Base-by-base conservation (phyloP, 2,888 invertebrate species). In the Elmis aenea region DNA sequence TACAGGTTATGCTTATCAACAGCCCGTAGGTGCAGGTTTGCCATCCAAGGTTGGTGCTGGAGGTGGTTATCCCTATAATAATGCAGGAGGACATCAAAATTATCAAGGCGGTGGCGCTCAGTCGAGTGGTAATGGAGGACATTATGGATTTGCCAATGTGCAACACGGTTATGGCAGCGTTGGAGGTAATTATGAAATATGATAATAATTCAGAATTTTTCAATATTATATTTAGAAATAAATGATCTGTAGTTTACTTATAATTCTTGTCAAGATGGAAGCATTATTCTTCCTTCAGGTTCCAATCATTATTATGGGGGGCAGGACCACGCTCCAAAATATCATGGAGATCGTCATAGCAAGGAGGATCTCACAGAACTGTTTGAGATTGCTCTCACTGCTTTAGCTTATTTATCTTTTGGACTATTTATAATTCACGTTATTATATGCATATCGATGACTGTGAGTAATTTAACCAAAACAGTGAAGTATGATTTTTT, bases 381-480 rank as follows among this genome's bases (percentile, higher is more conserved):
- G 21, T 85, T 86, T 51, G 87, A 89, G 42, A 79, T 88, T 40
- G 85, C 86, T 0, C 69, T 88, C 13, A 88, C 88, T 0, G 86
- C 86, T 0, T 72, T 89, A 20, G 88, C 88, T 0, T 88, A 84
- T 57, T 63, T 88, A 5, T 83, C 87, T 0, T 89, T 89, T 53
- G 85, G 85, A 15, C 77, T 86, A 71, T 89, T 89, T 52, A 71
- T 85, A 8, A 71, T 88, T 26, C 86, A 89, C 61, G 77, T 88
- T 8, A 71, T 87, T 5, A 82, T 88, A 81, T 83, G 84, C 57
- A 79, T 85, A 28, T 75, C 78, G 1, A 56, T 58, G 51, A 71
- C 72, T 69, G 55, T 44, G 23, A 40, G 36, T 26, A 24, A 14
- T 15, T 8, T 28, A 24, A 30, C 3, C 9, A 5, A 26, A 23